phyloP scores from a whole-genome alignment of 2,797 vertebrate genomes.

The Calcarius lapponicus region DNA sequence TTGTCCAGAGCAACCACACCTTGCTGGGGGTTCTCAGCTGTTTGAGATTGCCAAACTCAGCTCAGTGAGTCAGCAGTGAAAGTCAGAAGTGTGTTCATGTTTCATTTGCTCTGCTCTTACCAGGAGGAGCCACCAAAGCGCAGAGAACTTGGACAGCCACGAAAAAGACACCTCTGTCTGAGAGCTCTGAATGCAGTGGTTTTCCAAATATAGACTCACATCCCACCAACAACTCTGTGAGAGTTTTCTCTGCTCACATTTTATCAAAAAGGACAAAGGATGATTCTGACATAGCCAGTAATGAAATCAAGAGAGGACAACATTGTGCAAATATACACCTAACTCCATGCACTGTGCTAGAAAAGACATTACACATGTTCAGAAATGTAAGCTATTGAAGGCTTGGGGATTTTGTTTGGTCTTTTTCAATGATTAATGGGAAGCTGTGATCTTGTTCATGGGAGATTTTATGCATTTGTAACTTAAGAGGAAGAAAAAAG shows the following conservation, averaged over 20 bases:
- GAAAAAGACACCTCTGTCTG: neutral
- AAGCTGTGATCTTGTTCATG: neutral
- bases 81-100: neutral
- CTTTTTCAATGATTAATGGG: neutral
- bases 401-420: neutral
- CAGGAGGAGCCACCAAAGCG: conserved; percentile 49
- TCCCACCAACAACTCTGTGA: neutral
- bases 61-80: neutral
- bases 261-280: neutral
- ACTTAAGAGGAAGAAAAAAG: neutral
- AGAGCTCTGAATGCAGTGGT: neutral
- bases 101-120: neutral
- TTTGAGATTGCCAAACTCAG: neutral
- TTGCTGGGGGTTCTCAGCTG: neutral
- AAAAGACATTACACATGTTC: neutral
- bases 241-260: neutral
- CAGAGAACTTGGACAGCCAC: neutral
- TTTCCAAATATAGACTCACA: neutral
- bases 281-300: neutral
- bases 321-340: neutral
- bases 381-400: neutral
- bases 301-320: neutral
- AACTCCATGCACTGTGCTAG: neutral
- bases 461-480: neutral
- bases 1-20: neutral